These are phyloP conservation scores for Arrhopalites spinosus DNA, from an alignment of 2,888 invertebrate genomes.

Conservation along the genomic window DNA sequence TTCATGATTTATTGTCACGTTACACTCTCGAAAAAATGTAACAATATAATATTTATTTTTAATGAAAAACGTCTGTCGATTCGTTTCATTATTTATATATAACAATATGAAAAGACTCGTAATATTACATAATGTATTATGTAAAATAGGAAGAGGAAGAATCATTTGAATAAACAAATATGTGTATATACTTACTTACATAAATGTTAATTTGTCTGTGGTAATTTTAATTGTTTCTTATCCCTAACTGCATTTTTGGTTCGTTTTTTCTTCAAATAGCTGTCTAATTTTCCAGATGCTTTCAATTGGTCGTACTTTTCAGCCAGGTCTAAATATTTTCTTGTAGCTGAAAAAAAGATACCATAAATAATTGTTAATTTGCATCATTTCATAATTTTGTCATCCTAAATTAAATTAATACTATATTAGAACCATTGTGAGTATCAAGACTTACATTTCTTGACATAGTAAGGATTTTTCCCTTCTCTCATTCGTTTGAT, in stretches of 20 bases:
- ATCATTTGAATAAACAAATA: background rate
- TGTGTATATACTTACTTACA: background rate
- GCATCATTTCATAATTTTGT: background rate
- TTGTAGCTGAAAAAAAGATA: conserved; percentile 71
- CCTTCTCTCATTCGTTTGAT: conserved; percentile 69
- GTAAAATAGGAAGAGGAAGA: background rate
- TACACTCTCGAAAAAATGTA: background rate
- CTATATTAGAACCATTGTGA: background rate
- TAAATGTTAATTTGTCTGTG: background rate
- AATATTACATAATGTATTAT: background rate
- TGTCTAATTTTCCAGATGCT: conserved; percentile 74
- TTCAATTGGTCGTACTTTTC: conserved; percentile 81
- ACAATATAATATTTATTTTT: background rate
- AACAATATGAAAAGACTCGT: background rate
- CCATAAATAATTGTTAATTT: background rate
- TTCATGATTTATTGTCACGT: background rate
- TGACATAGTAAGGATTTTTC: conserved; percentile 72
- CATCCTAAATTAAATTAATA: background rate
- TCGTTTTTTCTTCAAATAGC: conserved; percentile 78
- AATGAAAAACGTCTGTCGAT: background rate
- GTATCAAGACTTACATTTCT: conserved; percentile 67
- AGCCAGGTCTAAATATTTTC: conserved; percentile 73
- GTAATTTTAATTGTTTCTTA: conserved; percentile 57
- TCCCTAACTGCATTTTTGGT: conserved; percentile 70
- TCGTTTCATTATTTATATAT: background rate